Evolutionary conservation across 2,113 vertebrate species (phyloP).

Genomic region (Corvus moneduloides): DNA sequence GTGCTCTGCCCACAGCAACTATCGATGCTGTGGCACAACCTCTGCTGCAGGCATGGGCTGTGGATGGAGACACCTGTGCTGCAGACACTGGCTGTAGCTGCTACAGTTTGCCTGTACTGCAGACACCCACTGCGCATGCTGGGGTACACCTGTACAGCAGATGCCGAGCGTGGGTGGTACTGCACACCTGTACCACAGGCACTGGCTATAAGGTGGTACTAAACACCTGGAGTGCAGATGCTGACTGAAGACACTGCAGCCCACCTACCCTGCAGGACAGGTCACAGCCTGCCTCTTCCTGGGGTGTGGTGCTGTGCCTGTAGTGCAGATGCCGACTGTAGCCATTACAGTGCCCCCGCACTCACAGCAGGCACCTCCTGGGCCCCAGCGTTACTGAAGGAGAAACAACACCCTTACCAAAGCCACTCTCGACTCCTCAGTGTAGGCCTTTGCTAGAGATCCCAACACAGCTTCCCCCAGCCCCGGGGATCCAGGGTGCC

Average conservation of each 20-base stretch:
- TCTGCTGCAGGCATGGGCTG: neutral
- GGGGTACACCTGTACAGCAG: accelerated
- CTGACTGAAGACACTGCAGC: neutral
- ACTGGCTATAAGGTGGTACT: accelerated
- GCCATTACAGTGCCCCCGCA: neutral
- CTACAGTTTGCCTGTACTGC: accelerated
- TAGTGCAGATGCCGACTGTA: accelerated
- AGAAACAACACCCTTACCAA: neutral
- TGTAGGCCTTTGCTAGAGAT: neutral
- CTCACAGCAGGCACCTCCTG: neutral
- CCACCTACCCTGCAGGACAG: neutral
- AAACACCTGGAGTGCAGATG: neutral
- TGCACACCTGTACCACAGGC: neutral
- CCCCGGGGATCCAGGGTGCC: accelerated
- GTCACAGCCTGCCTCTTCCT: neutral
- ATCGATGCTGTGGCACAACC: accelerated
- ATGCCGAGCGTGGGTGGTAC: accelerated
- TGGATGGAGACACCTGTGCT: no score
- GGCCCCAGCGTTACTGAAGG: accelerated
- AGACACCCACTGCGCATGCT: accelerated
- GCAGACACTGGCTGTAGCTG: neutral
- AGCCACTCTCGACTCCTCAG: neutral
- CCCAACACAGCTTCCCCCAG: neutral
- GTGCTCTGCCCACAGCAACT: neutral
- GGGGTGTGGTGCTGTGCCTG: accelerated